Percentiles rank a stretch among this genome's conserved stretches.
Evolutionary conservation across 2,797 vertebrate species (phyloP).

Genomic region (Allobates femoralis): DNA sequence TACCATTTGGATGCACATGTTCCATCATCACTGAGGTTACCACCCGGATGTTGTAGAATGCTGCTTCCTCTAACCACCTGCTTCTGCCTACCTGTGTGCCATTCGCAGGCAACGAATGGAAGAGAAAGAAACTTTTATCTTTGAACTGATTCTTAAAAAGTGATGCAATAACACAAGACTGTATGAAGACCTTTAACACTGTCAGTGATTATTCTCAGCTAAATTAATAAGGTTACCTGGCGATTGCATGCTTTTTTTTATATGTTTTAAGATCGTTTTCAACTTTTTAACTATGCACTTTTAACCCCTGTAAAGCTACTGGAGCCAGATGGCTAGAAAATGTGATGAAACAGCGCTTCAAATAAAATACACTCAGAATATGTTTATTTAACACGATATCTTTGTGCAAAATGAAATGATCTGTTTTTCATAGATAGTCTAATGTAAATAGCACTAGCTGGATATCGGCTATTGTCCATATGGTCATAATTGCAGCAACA

Average conservation of each 20-base stretch:
- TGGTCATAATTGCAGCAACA: background rate
- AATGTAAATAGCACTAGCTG: background rate
- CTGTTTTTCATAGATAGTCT: background rate
- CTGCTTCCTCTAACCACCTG: constrained; percentile 6
- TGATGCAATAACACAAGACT: constrained; percentile 50
- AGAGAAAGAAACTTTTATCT: constrained; percentile 40
- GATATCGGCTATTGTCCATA: background rate
- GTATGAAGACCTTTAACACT: constrained; percentile 58
- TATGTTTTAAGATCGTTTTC: constrained; percentile 32
- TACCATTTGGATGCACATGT: constrained; percentile 36
- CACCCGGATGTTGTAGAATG: constrained; percentile 50
- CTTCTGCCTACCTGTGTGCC: background rate
- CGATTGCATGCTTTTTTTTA: constrained; percentile 38
- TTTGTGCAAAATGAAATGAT: background rate
- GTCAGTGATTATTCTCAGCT: constrained; percentile 45
- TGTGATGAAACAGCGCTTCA: constrained; percentile 33
- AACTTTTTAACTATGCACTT: constrained; percentile 56
- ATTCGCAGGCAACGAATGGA: constrained; percentile 44
- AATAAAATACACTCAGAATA: constrained; percentile 31
- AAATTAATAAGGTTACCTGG: constrained; percentile 42
- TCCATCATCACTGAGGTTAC: constrained; percentile 38
- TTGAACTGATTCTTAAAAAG: constrained; percentile 32
- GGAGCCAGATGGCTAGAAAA: constrained; percentile 39
- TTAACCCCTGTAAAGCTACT: constrained; percentile 47
- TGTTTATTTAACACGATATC: constrained; percentile 17